Evolutionary conservation across 2,797 vertebrate species (phyloP), one percentile per base, ranked within the genome.

Genomic region (Xiphorhynchus erythropygius): DNA sequence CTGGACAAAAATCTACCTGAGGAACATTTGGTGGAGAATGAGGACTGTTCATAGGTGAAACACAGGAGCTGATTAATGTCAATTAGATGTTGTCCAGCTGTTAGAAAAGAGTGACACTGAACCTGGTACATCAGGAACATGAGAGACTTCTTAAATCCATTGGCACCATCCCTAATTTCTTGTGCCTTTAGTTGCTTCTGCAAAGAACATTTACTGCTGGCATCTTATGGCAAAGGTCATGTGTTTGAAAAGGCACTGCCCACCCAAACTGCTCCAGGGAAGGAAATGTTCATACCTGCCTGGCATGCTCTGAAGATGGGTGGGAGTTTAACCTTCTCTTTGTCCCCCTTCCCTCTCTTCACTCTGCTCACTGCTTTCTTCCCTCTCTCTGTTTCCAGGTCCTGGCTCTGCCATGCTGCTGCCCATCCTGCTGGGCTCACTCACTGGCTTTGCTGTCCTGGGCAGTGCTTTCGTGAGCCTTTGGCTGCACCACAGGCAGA

Each of bases 381-480:
- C 24, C 33, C 67, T 50, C 10, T 64, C 59, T 79, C 13, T 41
- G 24, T 37, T 90, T 64, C 18, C 91, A 97, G 97, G 92, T 39
- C 67, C 94, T 12, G 81, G 4, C 23, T 28, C 89, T 75, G 73
- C 84, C 30, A 1, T 76, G 78, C 49, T 94, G 85, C 55, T 93
- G 27, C 96, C 94, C 21, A 0, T 93, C 33, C 83, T 96, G 63
- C 81, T 97, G 69, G 92, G 95, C 11, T 91, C 81, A 19, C 92
- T 96, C 4, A 11, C 80, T 0, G 94, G 53, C 52, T 84, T 76
- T 22, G 87, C 79, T 2, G 18, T 80, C 30, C 39, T 97, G 74
- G 84, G 68, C 84, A 21, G 9, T 2, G 77, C 63, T 17, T 27
- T 94, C 41, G 1, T 84, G 33, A 74, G 92, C 44, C 86, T 97